Conservation (phyloP, 2,888 invertebrate genomes). For the Drosophila monieri region DNA sequence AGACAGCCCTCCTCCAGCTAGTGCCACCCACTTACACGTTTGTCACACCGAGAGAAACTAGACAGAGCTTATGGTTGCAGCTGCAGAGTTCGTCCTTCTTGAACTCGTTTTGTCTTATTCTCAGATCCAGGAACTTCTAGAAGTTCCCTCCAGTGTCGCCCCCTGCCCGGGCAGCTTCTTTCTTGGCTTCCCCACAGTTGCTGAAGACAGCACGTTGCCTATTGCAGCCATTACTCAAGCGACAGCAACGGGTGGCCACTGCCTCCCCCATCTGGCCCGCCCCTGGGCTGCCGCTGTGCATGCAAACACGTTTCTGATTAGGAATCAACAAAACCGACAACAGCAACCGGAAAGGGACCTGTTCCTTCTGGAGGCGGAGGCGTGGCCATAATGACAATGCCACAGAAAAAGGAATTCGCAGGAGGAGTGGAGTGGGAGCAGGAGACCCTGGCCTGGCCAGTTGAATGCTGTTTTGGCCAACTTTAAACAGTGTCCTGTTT, state of each 20-base stretch:
- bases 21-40: neutral
- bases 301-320: conserved; percentile 75
- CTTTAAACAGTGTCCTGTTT: neutral
- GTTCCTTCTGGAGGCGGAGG: conserved; percentile 7
- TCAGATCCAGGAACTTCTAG: neutral
- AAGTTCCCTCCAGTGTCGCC: neutral
- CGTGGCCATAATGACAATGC: conserved; percentile 41
- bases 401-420: conserved; percentile 4
- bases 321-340: conserved; percentile 59
- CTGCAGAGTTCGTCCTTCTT: too few relatives aligned
- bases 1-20: conserved; percentile 11
- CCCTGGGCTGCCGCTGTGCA: conserved; percentile 37
- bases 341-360: conserved; percentile 40
- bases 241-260: conserved; percentile 29
- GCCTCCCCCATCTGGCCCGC: neutral
- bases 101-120: too few relatives aligned
- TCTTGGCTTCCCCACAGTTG: conserved; percentile 13
- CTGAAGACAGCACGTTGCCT: conserved; percentile 39
- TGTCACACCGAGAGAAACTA: conserved; percentile 1
- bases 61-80: too few relatives aligned
- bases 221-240: conserved; percentile 44
- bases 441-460: neutral
- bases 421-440: neutral
- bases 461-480: conserved; percentile 3
- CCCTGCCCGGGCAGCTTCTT: neutral